Evolutionary conservation across 2,888 invertebrate species (phyloP).

Genomic region (Lithodes maja): DNA sequence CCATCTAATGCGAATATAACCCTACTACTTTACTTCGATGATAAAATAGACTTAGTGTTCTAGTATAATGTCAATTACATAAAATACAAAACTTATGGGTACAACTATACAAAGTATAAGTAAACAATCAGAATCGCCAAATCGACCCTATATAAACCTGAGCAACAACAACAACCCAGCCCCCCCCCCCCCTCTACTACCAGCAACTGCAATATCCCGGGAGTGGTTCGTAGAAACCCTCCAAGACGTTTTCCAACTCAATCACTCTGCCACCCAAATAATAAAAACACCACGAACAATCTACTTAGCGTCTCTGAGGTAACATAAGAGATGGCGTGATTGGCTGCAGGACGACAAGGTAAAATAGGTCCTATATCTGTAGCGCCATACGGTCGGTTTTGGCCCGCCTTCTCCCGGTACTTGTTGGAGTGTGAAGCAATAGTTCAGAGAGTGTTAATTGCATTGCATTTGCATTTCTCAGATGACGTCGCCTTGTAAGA

Average conservation of each 20-base stretch:
- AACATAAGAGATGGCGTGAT: slow-evolving; percentile 48
- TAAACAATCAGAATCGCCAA: no score
- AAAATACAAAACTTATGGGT: no score
- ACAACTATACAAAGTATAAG: no score
- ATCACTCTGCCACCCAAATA: slow-evolving; percentile 1
- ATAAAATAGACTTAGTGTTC: no score
- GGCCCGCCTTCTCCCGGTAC: neutral
- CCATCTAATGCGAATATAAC: no score
- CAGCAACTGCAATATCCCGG: slow-evolving; percentile 7
- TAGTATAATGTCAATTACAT: no score
- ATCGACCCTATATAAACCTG: no score
- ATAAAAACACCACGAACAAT: slow-evolving; percentile 1
- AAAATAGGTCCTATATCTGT: neutral
- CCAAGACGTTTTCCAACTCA: slow-evolving; percentile 23
- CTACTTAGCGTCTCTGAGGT: slow-evolving; percentile 37
- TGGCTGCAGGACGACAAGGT: slow-evolving; percentile 9
- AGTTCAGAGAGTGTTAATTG: slow-evolving; percentile 50
- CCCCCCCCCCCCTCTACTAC: neutral
- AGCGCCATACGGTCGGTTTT: neutral
- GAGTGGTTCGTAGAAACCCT: slow-evolving; percentile 21
- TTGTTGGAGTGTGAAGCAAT: slow-evolving; percentile 41
- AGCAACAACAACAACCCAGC: no score
- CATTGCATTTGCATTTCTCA: slow-evolving; percentile 51
- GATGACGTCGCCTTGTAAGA: slow-evolving; percentile 42
- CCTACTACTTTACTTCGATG: no score